Evolutionary conservation across 2,888 invertebrate genomes (phyloP), one percentile per base, ranked within the genome.

Genomic region (Andrena dorsata): DNA sequence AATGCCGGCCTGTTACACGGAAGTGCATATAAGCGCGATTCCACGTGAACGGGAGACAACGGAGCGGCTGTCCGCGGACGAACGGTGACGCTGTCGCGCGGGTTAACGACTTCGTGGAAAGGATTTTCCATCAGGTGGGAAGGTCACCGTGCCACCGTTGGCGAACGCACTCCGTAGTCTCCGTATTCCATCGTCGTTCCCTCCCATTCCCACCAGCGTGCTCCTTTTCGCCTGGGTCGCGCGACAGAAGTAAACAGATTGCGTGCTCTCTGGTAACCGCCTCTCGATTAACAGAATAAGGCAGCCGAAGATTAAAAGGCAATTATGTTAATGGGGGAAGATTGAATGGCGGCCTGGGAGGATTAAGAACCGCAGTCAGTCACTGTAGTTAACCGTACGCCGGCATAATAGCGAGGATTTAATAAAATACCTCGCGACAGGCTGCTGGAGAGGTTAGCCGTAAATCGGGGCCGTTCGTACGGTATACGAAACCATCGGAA

Each of bases 1-100:
- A 91, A 89, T 89, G 88, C 86, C 86, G 84, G 86, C 86, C 87
- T 88, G 90, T 90, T 90, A 91, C 90, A 88, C 91, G 90, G 90
- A 90, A 90, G 91, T 89, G 84, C 76, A 84, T 82, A 76, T 76
- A 71, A 80, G 71, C 82, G 76, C 82, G 76, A 85, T 83, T 84
- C 85, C 74, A 70, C 82, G 84, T 64, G 60, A 70, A 76, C 83
- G 71, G 70, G 71, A 83, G 86, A 90, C 91, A 91, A 91, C 90
- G 84, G 81, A 90, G 90, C 85, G 85, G 77, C 86, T 90, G 91
- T 90, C 89, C 85, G 30, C 23, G 10, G 41, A 69, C 65, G 83
- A 86, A 85, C 88, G 88, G 88, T 89, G 89, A 88, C 88, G 86
- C 83, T 30, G 76, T 78, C 76, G 84, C 71, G 56, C 82, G 82